phyloP scores from a whole-genome alignment of 2,888 invertebrate species.

The Apantesis nais region DNA sequence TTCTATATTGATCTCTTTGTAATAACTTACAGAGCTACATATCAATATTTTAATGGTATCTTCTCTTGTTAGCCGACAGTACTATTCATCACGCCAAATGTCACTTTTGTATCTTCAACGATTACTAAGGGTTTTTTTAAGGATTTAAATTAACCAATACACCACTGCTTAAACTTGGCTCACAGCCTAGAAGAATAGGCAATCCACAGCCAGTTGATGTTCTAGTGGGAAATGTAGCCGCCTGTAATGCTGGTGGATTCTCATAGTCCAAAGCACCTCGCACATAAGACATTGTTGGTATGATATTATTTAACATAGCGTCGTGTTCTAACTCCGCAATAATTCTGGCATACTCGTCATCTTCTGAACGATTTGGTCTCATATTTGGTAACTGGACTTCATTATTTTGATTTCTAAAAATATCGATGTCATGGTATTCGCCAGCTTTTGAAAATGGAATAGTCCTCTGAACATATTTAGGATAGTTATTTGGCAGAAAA shows the following conservation, averaged over 20 bases:
- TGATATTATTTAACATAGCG: constrained; percentile 68
- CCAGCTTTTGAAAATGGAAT: constrained; percentile 33
- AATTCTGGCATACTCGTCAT: constrained; percentile 50
- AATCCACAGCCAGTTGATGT: constrained; percentile 47
- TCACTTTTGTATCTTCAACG: constrained; percentile 5
- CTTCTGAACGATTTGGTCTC: constrained; percentile 49
- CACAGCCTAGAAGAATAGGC: constrained; percentile 64
- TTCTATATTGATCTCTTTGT: too few relatives aligned
- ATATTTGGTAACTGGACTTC: constrained; percentile 38
- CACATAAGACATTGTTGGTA: constrained; percentile 71
- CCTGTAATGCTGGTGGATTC: constrained; percentile 19
- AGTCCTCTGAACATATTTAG: constrained; percentile 50
- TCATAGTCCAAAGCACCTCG: constrained; percentile 43
- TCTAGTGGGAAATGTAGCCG: constrained; percentile 48
- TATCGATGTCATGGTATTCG: constrained; percentile 31
- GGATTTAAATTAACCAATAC: constrained; percentile 28
- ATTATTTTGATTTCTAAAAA: constrained; percentile 33
- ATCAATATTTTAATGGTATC: background rate
- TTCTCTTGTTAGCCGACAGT: background rate
- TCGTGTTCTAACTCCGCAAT: constrained; percentile 64
- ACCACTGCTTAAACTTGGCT: constrained; percentile 58
- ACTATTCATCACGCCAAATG: constrained; percentile 7
- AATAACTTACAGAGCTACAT: too few relatives aligned
- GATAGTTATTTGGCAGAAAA: constrained; percentile 51
- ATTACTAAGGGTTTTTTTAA: constrained; percentile 16